phyloP scores from a whole-genome alignment of 2,113 vertebrate species.

The Ameiurus melas region DNA sequence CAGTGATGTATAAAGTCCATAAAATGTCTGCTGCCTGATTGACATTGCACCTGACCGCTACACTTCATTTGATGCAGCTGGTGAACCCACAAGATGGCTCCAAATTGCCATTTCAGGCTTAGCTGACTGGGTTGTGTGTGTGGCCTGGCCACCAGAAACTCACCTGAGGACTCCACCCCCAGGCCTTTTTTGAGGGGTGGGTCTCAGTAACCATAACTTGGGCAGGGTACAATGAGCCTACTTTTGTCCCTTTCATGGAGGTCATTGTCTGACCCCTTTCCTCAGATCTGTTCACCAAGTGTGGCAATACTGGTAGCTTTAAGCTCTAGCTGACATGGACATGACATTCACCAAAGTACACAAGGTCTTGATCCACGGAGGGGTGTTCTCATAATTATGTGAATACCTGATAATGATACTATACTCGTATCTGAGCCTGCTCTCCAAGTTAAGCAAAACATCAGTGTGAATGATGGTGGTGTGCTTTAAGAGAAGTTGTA shows the following conservation, averaged over 20 bases:
- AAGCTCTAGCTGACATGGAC: neutral
- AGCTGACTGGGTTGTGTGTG: neutral
- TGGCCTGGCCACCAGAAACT: neutral
- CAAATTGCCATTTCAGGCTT: neutral
- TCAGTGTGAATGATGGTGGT: neutral
- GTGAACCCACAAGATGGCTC: neutral
- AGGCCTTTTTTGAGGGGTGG: neutral
- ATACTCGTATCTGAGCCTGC: neutral
- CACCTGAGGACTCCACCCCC: neutral
- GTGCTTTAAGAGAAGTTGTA: neutral
- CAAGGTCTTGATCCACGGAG: neutral
- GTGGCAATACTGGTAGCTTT: neutral
- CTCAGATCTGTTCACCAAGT: neutral
- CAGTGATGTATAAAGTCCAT: neutral
- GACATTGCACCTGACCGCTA: neutral
- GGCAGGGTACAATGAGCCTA: neutral
- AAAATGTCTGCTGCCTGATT: neutral
- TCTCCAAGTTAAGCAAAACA: neutral
- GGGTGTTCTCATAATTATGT: neutral
- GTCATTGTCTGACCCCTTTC: neutral
- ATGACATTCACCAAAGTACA: neutral
- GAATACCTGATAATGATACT: constrained; percentile 4
- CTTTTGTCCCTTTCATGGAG: neutral
- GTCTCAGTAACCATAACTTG: neutral
- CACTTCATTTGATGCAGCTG: neutral